Conservation (phyloP, 2,797 vertebrate genomes). For the Poecilia gillii region DNA sequence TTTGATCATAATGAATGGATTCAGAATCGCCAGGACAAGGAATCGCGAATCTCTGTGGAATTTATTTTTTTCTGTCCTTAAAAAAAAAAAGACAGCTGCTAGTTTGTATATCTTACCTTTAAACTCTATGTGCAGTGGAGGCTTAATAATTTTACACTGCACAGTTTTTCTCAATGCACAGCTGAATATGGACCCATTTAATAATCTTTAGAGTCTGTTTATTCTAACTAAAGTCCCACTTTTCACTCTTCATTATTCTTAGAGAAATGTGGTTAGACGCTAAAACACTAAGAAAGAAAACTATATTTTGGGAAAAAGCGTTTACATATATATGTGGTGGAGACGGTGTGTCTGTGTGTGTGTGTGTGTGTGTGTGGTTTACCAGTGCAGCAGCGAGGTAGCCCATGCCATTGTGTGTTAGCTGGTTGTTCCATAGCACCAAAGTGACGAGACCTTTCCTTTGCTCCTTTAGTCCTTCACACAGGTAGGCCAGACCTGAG, state of each 20-base stretch:
- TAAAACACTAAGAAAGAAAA: background rate
- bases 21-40: no score
- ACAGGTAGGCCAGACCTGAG: constrained; percentile 91
- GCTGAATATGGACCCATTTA: background rate
- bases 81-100: no score
- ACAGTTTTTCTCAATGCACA: background rate
- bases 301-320: constrained; percentile 2
- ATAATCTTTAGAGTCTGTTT: background rate
- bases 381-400: constrained; percentile 93
- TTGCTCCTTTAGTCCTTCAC: constrained; percentile 96
- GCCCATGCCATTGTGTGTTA: constrained; percentile 94
- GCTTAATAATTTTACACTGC: background rate
- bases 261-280: background rate
- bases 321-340: no score
- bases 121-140: no score
- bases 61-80: no score
- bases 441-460: constrained; percentile 90
- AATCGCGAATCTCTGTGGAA: no score
- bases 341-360: background rate
- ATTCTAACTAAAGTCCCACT: background rate
- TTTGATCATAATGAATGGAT: no score
- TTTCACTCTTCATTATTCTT: background rate
- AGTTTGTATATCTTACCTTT: no score
- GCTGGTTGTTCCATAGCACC: constrained; percentile 98
- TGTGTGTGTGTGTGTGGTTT: constrained; percentile 45